These are phyloP conservation scores for Xanthorhoe spadicearia DNA, from an alignment of 2,888 invertebrate species.

Conservation along the genomic window DNA sequence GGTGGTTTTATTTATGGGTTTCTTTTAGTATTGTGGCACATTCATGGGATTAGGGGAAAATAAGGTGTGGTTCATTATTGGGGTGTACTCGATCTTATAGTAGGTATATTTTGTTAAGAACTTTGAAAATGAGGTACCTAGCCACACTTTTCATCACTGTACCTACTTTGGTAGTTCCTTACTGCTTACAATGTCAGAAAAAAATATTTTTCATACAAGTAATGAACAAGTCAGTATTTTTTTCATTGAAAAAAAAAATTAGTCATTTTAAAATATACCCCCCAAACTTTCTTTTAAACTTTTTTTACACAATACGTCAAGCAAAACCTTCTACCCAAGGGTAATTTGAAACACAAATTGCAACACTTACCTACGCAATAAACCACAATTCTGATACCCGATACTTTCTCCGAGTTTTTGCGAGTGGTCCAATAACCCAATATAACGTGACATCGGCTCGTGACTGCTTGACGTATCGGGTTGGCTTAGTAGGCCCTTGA, in stretches of 20 bases:
- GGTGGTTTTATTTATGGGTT: constrained; percentile 30
- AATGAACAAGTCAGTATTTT: too few relatives aligned
- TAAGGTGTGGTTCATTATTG: not conserved
- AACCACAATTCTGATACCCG: constrained; percentile 10
- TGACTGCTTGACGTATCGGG: constrained; percentile 71
- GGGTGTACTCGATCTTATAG: too few relatives aligned
- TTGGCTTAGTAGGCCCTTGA: constrained; percentile 74
- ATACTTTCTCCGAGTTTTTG: constrained; percentile 25
- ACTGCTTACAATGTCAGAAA: too few relatives aligned
- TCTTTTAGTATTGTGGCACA: constrained; percentile 1
- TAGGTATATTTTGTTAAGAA: too few relatives aligned
- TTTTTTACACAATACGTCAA: not conserved
- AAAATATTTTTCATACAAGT: too few relatives aligned
- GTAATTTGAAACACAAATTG: constrained; percentile 4
- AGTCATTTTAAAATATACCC: too few relatives aligned
- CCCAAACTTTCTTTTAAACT: too few relatives aligned
- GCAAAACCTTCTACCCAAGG: not conserved
- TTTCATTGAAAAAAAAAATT: too few relatives aligned
- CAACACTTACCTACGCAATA: constrained; percentile 6
- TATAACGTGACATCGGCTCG: constrained; percentile 60
- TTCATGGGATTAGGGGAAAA: not conserved
- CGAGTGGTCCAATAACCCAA: constrained; percentile 20
- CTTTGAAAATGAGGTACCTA: too few relatives aligned
- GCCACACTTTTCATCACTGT: too few relatives aligned
- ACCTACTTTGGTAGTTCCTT: too few relatives aligned